Base-by-base conservation (phyloP, 2,113 vertebrate genomes). In the Elachura formosa region DNA sequence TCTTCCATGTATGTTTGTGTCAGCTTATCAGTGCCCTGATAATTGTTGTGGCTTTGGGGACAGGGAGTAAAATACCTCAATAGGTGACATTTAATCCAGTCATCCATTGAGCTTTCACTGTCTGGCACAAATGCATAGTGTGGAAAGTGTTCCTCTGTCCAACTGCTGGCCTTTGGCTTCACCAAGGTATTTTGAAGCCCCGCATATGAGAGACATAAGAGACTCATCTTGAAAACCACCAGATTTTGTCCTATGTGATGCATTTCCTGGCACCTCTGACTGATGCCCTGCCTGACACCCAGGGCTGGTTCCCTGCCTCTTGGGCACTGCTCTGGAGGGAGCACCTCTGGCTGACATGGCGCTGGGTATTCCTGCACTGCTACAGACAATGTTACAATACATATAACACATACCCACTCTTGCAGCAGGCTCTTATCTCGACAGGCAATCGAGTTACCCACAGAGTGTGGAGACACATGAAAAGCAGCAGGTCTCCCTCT, bases 401-500 rank as follows among this genome's bases (percentile, higher is more conserved):
- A 72, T 16, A 91, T 73, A 95, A 87, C 89, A 95, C 94, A 89
- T 91, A 97, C 95, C 95, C 95, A 96, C 94, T 93, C 91, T 89
- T 95, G 95, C 33, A 95, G 95, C 94, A 95, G 95, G 87, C 95
- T 97, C 95, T 94, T 96, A 95, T 89, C 89, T 95, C 84, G 77
- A 94, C 94, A 95, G 95, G 91, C 94, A 97, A 85, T 85, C 83
- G 45, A 85, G 94, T 91, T 96, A 96, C 94, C 95, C 93, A 91
- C 94, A 94, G 90, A 95, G 34, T 91, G 93, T 96, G 93, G 95
- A 94, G 95, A 96, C 95, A 96, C 93, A 94, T 93, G 87, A 97
- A 96, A 97, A 97, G 94, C 93, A 95, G 95, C 95, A 95, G 89
- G 89, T 96, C 89, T 96, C 94, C 94, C 94, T 95, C 91, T 95